These are phyloP conservation scores for Brachionus asplanchnoidis DNA, from an alignment of 1,140 invertebrate species.

Conservation along the genomic window DNA sequence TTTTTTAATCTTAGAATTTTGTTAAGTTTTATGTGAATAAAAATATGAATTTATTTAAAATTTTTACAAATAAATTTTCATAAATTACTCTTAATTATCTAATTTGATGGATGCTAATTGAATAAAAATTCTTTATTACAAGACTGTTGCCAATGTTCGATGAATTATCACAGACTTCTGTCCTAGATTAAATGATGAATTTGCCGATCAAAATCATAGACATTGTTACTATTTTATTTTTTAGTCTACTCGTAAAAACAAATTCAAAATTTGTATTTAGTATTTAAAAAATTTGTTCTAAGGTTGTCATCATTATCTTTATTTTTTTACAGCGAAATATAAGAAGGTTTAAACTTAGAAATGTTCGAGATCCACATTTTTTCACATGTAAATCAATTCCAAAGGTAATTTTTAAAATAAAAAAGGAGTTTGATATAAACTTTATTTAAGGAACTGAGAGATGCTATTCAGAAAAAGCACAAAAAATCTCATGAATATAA, in stretches of 20 bases:
- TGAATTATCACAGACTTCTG: background rate
- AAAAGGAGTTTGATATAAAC: background rate
- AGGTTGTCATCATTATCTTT: conserved; percentile 27
- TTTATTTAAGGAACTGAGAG: background rate
- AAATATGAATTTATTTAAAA: background rate
- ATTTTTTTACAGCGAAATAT: conserved; percentile 10
- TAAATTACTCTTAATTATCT: background rate
- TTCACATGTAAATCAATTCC: conserved; percentile 27
- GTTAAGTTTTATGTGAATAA: background rate
- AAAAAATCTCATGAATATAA: conserved; percentile 3
- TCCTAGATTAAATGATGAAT: background rate
- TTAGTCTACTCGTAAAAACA: background rate
- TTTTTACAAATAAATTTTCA: background rate
- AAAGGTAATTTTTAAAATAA: background rate
- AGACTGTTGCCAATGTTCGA: background rate
- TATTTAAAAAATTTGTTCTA: background rate
- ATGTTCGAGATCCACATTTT: conserved; percentile 19
- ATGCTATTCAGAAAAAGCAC: conserved; percentile 19
- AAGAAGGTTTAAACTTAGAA: conserved; percentile 1
- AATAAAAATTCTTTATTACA: background rate
- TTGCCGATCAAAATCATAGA: conserved; percentile 14
- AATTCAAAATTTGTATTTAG: background rate
- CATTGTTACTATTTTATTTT: conserved; percentile 9
- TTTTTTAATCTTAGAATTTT: background rate
- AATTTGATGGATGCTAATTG: background rate